Conservation (phyloP, 30 jellyfish, hydroid and myxozoan genomes). For the Pseudorhiza aurosa region DNA sequence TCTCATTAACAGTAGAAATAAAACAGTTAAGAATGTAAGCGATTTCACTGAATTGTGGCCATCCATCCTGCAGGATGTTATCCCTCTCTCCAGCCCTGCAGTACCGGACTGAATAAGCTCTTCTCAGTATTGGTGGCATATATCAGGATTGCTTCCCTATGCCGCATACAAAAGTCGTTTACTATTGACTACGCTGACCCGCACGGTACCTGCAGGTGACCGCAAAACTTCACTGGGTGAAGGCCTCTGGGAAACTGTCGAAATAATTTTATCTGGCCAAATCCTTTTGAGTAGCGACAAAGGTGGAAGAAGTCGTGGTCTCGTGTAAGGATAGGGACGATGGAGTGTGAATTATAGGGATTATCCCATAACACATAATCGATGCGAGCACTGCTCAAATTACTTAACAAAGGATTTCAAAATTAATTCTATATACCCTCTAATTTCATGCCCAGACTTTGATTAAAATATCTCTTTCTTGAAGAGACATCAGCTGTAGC, state of each 20-base stretch:
- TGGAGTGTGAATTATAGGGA: constrained; percentile 2
- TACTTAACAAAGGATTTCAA: background rate
- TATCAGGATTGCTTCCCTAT: background rate
- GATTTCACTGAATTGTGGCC: background rate
- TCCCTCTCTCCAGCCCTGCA: background rate
- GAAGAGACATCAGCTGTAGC: too few relatives aligned
- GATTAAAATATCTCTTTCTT: too few relatives aligned
- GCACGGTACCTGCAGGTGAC: constrained; percentile 55
- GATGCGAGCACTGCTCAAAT: background rate
- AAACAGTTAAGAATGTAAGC: background rate
- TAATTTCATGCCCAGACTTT: background rate
- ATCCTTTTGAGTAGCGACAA: constrained; percentile 36
- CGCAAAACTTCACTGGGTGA: constrained; percentile 46
- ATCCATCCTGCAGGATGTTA: too few relatives aligned
- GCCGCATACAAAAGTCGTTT: constrained; percentile 8
- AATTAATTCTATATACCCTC: background rate
- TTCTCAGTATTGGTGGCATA: background rate
- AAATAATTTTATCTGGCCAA: constrained; percentile 29
- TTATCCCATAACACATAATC: constrained; percentile 2
- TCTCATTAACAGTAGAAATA: background rate
- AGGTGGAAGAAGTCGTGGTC: constrained; percentile 22
- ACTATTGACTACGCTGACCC: constrained; percentile 44
- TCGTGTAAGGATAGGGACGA: constrained; percentile 12
- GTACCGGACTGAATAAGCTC: background rate
- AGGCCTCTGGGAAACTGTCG: constrained; percentile 34